Base-by-base conservation (phyloP, 2,888 invertebrate genomes). In the Pseudococcus jackbeardsleyi region DNA sequence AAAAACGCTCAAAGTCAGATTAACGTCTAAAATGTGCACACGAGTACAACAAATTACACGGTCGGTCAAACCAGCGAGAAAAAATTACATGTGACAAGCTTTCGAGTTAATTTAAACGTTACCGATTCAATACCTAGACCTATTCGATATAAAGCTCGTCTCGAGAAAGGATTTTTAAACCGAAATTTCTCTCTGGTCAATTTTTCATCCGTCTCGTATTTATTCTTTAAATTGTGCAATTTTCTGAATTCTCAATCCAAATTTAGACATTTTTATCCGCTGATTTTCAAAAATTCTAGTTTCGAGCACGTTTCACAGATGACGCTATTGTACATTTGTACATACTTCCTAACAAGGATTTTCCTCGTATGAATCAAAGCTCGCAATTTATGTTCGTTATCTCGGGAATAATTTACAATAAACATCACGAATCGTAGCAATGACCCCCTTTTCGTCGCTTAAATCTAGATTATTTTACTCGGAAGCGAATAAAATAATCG, bases 341-440 rank as follows among this genome's bases (percentile, higher is more conserved):
- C 46, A 5, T 46, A 46, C 12, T 46, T 12, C 12, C 12, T 46
- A 11, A 12, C 1, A 12, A 46, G 68, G 12, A 33, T 26, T 72
- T 72, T 72, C 68, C 68, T 72, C 26, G 68, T 72, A 72, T 72
- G 68, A 72, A 72, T 72, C 68, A 72, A 72, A 72, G 26, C 26
- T 33, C 26, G 26, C 26, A 33, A 33, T 33, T 33, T 33, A 33
- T 33, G 26, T 33, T 33, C 3, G 59, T 11, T 19, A 11, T 12
- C 12, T 6, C 15, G 26, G 2, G 1, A 26, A 12, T 64, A 33
- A 59, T 19, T 19, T 19, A 59, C 6, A 19, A 19, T 19, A 19
- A 59, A 59, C 19, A 19, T 59, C 19, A 59, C 59, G 59, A 59
- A 7, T 59, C n/a, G 59, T 59, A 59, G 19, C 19, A 59, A 59